Percentiles rank a stretch among this genome's conserved stretches.
These are phyloP conservation scores for Columbina picui DNA, from an alignment of 2,113 vertebrate genomes.

Conservation along the genomic window DNA sequence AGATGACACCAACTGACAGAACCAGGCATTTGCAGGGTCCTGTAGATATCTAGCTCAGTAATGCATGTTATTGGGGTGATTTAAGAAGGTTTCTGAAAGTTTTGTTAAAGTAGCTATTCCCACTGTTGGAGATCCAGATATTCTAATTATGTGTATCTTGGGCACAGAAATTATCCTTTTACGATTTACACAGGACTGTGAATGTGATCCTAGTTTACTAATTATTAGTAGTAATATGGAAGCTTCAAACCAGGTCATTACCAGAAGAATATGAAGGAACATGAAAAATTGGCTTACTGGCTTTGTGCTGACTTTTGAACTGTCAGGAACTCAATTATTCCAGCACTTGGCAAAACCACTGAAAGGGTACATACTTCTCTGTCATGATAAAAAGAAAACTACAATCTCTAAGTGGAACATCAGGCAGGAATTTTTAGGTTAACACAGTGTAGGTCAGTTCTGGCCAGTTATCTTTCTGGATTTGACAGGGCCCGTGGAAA, in stretches of 20 bases:
- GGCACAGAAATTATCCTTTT: background rate
- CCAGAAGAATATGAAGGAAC: background rate
- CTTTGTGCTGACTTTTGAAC: background rate
- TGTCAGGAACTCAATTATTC: background rate
- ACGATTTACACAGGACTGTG: background rate
- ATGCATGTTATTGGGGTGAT: background rate
- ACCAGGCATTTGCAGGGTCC: background rate
- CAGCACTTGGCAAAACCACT: background rate
- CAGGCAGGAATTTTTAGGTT: background rate
- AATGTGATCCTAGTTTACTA: background rate
- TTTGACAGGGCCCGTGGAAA: background rate
- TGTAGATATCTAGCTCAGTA: background rate
- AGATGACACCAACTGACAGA: background rate
- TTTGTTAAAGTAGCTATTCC: background rate
- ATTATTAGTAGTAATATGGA: background rate
- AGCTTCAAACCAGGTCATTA: background rate
- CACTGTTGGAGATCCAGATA: background rate
- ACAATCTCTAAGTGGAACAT: background rate
- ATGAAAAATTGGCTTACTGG: background rate
- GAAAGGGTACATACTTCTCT: background rate
- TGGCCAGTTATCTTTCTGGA: background rate
- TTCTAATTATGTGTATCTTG: background rate
- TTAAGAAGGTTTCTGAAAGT: background rate
- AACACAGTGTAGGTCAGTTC: background rate
- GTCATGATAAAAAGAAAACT: background rate